phyloP scores from a whole-genome alignment of 2,797 vertebrate species.

The Diplodus sargus region DNA sequence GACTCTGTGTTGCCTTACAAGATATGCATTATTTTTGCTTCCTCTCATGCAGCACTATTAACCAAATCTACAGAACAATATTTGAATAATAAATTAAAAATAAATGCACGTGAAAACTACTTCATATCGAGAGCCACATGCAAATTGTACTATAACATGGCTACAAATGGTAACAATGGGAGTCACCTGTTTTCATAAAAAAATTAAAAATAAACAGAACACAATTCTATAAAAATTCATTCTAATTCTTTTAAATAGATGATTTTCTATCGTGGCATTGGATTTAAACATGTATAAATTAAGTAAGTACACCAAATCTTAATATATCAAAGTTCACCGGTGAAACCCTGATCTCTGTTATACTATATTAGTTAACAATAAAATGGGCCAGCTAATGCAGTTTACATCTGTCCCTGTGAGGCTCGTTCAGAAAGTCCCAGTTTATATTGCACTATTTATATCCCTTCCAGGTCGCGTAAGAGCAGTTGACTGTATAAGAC shows the following conservation, averaged over 20 bases:
- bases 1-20: background rate
- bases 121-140: background rate
- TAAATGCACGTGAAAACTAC: background rate
- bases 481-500: slow-evolving; percentile 51
- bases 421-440: slow-evolving; percentile 51
- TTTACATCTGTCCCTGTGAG: slow-evolving; percentile 36
- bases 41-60: background rate
- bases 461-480: slow-evolving; percentile 63
- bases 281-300: slow-evolving; percentile 49
- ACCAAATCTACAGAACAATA: slow-evolving; percentile 1
- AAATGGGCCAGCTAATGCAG: slow-evolving; percentile 29
- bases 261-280: slow-evolving; percentile 3
- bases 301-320: too few relatives aligned
- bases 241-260: slow-evolving; percentile 20
- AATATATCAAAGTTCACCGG: slow-evolving; percentile 4
- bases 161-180: background rate
- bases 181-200: slow-evolving; percentile 8
- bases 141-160: background rate
- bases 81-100: background rate
- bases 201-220: background rate
- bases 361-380: slow-evolving; percentile 37
- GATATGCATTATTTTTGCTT: background rate
- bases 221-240: slow-evolving; percentile 16
- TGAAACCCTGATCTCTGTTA: slow-evolving; percentile 30
- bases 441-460: slow-evolving; percentile 82